These are phyloP conservation scores for Macaca mulatta DNA, from an alignment of 2,113 vertebrate species.

Conservation along the genomic window DNA sequence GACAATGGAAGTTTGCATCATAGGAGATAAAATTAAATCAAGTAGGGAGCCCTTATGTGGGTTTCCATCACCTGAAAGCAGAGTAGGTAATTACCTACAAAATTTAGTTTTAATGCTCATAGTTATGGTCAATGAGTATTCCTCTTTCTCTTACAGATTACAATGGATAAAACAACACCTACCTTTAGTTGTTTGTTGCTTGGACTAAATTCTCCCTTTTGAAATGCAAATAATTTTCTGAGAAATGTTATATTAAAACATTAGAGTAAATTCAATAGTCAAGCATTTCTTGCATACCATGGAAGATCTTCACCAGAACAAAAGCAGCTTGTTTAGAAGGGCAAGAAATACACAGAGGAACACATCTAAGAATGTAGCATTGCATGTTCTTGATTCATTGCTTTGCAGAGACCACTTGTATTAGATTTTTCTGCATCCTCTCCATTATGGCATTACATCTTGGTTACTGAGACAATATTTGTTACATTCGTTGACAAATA, in stretches of 20 bases:
- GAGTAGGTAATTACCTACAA: background rate
- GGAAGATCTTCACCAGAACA: background rate
- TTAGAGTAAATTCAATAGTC: background rate
- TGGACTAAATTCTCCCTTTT: slow-evolving; percentile 10
- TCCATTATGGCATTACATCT: background rate
- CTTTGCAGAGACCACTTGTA: background rate
- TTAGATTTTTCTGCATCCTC: background rate
- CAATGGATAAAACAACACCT: background rate
- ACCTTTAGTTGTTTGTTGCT: background rate
- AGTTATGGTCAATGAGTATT: background rate
- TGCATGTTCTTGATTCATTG: background rate
- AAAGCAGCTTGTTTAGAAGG: background rate
- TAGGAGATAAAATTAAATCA: background rate
- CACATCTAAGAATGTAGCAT: background rate
- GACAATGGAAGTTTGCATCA: background rate
- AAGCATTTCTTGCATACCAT: background rate
- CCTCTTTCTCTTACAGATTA: background rate
- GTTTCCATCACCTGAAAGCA: background rate
- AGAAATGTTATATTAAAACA: background rate
- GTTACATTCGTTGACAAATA: background rate
- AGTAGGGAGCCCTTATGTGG: background rate
- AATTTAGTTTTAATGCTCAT: background rate
- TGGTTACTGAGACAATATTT: background rate
- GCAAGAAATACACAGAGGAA: background rate
- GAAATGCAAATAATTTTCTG: background rate